phyloP scores from a whole-genome alignment of 2,888 invertebrate species.

The Dolichomitus sp. region DNA sequence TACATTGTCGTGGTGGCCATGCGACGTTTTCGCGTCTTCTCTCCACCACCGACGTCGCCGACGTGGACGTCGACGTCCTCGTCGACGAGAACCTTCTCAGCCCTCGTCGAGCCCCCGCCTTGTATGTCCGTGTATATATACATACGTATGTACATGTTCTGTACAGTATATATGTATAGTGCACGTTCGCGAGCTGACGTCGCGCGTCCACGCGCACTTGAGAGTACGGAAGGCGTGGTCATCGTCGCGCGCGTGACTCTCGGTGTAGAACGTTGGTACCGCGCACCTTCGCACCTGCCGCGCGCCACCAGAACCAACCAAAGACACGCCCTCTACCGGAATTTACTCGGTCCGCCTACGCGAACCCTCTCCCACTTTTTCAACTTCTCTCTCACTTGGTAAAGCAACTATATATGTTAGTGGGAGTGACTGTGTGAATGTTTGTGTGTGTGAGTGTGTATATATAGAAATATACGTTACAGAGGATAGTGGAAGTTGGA shows the following conservation, averaged over 20 bases:
- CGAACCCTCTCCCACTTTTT: slow-evolving; percentile 61
- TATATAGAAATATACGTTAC: slow-evolving; percentile 12
- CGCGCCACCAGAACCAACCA: slow-evolving; percentile 74
- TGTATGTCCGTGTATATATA: not conserved
- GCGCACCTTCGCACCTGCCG: slow-evolving; percentile 86
- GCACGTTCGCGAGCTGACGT: slow-evolving; percentile 56
- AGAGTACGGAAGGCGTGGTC: slow-evolving; percentile 82
- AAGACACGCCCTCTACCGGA: slow-evolving; percentile 84
- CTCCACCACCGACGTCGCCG: slow-evolving; percentile 57
- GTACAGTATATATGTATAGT: slow-evolving; percentile 29
- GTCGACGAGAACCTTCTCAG: slow-evolving; percentile 35
- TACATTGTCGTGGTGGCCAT: slow-evolving; percentile 70
- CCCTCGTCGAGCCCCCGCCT: not conserved
- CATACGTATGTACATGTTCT: not conserved
- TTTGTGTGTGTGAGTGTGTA: not conserved
- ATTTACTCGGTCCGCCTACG: slow-evolving; percentile 81
- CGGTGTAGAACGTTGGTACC: slow-evolving; percentile 72
- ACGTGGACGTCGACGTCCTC: slow-evolving; percentile 68
- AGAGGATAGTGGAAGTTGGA: slow-evolving; percentile 15
- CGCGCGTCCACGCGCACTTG: slow-evolving; percentile 53
- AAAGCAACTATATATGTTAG: slow-evolving; percentile 25
- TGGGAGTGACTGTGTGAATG: slow-evolving; percentile 17
- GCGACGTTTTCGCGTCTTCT: slow-evolving; percentile 57
- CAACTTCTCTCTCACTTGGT: slow-evolving; percentile 62
- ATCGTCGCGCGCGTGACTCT: slow-evolving; percentile 68